These are phyloP conservation scores for Rotaria macrura DNA, from an alignment of 2,888 invertebrate species.

Conservation along the genomic window DNA sequence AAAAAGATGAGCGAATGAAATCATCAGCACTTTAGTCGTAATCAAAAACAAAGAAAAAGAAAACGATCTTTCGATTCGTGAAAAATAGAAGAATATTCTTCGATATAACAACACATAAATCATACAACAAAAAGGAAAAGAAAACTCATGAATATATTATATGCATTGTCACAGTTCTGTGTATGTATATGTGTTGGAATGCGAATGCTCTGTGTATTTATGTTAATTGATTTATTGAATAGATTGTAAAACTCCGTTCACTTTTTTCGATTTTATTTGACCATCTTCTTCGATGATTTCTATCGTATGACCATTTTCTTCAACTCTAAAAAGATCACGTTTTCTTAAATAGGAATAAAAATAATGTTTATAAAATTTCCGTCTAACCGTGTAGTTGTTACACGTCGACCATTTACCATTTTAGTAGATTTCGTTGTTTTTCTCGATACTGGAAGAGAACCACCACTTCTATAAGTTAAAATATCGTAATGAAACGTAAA, in stretches of 20 bases:
- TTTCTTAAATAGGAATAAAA: neutral
- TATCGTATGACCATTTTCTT: neutral
- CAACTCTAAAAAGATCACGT: neutral
- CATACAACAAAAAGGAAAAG: neutral
- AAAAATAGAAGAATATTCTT: neutral
- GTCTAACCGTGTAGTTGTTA: neutral
- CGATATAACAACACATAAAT: neutral
- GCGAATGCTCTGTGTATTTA: neutral
- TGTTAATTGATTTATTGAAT: neutral
- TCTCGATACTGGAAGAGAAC: neutral
- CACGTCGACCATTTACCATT: neutral
- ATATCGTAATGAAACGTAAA: no score
- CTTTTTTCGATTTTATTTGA: neutral
- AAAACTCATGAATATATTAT: neutral
- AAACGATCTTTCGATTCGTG: neutral
- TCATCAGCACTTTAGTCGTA: neutral
- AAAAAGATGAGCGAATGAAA: neutral
- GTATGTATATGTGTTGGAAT: neutral
- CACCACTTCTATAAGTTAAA: neutral
- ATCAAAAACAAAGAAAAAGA: neutral
- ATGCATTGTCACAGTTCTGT: neutral
- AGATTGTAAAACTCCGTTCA: neutral
- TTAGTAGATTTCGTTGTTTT: constrained; percentile 1
- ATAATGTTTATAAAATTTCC: neutral
- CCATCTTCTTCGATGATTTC: neutral